These are phyloP conservation scores for Drosophila birchii DNA, from an alignment of 2,888 invertebrate genomes.

Conservation along the genomic window DNA sequence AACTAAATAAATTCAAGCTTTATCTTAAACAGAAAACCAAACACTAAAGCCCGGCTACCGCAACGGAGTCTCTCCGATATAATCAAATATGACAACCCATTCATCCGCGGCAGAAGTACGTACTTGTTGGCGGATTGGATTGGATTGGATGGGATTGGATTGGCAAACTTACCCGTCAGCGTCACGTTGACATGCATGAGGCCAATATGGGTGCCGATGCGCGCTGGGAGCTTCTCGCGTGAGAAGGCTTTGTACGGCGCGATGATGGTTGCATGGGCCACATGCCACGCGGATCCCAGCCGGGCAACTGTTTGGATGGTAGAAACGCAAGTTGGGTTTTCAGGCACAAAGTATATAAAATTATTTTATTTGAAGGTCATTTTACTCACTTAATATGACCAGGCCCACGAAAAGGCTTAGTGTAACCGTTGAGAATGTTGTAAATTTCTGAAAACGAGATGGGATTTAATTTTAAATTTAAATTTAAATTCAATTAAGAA, in stretches of 20 bases:
- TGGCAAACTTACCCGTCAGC: constrained; percentile 89
- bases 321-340: constrained; percentile 33
- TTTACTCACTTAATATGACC: constrained; percentile 93
- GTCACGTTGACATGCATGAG: constrained; percentile 98
- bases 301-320: constrained; percentile 89
- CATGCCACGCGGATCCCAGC: constrained; percentile 97
- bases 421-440: constrained; percentile 96
- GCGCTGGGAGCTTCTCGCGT: constrained; percentile 93
- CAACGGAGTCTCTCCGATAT: constrained; percentile 23
- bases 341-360: constrained; percentile 43
- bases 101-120: constrained; percentile 46
- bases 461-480: background rate
- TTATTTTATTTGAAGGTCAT: constrained; percentile 39
- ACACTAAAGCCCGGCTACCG: constrained; percentile 3
- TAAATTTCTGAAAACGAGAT: constrained; percentile 89
- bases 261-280: constrained; percentile 91
- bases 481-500: constrained; percentile 3
- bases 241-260: constrained; percentile 97
- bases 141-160: constrained; percentile 42
- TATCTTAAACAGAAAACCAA: constrained; percentile 5
- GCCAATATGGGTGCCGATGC: constrained; percentile 96
- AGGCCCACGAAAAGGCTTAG: constrained; percentile 96
- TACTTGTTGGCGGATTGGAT: constrained; percentile 38
- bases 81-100: constrained; percentile 51
- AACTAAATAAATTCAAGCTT: constrained; percentile 10